A percentile compares a stretch with the other conserved stretches of the same genome.
phyloP scores from a whole-genome alignment of 2,888 invertebrate genomes.

The Calliscelio sp. region DNA sequence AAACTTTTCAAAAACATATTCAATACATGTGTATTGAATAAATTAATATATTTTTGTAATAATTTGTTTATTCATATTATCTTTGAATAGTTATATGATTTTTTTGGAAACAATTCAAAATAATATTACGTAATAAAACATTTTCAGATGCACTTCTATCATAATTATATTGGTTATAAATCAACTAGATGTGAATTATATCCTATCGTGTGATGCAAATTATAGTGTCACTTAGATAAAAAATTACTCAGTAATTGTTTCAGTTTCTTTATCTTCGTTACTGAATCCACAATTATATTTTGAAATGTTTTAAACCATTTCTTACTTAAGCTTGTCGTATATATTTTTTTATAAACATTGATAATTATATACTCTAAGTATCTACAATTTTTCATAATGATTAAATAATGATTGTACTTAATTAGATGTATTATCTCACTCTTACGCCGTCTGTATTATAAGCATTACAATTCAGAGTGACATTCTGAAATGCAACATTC shows the following conservation, averaged over 20 bases:
- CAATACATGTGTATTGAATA: too few relatives aligned
- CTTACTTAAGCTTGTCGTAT: background rate
- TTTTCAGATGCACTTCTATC: background rate
- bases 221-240: background rate
- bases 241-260: background rate
- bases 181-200: background rate
- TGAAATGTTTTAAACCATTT: background rate
- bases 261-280: background rate
- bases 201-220: background rate
- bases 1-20: too few relatives aligned
- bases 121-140: too few relatives aligned
- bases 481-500: background rate
- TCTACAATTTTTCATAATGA: background rate
- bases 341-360: background rate
- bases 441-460: background rate
- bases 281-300: background rate
- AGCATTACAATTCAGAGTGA: slow-evolving; percentile 17
- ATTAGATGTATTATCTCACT: background rate
- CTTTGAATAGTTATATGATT: too few relatives aligned
- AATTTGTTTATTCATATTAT: too few relatives aligned
- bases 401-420: background rate
- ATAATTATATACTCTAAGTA: background rate
- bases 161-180: background rate
- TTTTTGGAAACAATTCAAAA: too few relatives aligned
- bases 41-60: too few relatives aligned